Evolutionary conservation across 2,113 vertebrate genomes (phyloP), one percentile per base, ranked within the genome.

Genomic region (Mobula birostris): DNA sequence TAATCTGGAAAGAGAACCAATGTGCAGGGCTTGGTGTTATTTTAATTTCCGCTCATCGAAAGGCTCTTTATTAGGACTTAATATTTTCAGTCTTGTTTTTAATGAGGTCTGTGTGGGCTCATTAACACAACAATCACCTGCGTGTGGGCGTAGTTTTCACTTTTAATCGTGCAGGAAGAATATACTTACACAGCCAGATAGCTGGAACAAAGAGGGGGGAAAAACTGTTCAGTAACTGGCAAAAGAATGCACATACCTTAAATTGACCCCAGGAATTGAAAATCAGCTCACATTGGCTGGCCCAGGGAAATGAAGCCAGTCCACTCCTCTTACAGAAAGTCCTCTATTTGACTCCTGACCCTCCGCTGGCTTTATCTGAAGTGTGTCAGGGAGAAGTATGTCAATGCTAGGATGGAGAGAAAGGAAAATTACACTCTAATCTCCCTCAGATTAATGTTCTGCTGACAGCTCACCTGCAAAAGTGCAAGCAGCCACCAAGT

Each of bases 61-160:
- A 74, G 91, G 68, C 8, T 93, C 68, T 93, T 93, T 40, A 93
- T 74, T 93, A 74, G 68, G 36, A 74, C 91, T 93, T 93, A 93
- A 93, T 93, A 56, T 66, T 70, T 93, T 93, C 91, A 93, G 72
- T 93, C 91, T 72, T 93, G 91, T 56, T 93, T 93, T 93, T 93
- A 74, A 74, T 93, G 91, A 93, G 91, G 36, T 40, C 68, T 93
- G 36, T 48, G 27, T 56, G 70, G 36, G 72, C 91, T 93, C 36
- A 93, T 93, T 93, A 93, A 40, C 36, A 19, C 91, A 93, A 93
- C 91, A 93, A 93, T 93, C 91, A 72, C 24, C 91, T 27, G 66
- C 56, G 66, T 74, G 91, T 74, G 91, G 24, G 91, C 40, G 70
- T 93, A 72, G 24, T 29, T 93, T 74, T 93, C 9, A 24, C 36